Evolutionary conservation across 23 tunicate genomes (phyloP).

Genomic region (Clavelina lepadiformis): DNA sequence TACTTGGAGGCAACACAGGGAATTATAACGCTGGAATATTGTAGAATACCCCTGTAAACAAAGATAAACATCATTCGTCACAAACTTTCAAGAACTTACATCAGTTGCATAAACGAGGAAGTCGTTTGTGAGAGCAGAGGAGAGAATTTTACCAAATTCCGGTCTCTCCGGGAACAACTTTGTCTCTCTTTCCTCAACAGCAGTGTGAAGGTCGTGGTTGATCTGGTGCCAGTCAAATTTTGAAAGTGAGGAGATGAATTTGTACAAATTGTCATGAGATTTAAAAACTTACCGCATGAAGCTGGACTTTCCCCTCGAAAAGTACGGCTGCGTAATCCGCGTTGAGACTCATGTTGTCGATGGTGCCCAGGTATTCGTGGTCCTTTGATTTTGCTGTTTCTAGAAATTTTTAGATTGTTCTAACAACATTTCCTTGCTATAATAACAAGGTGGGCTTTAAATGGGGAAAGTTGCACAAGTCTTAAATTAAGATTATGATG

Average conservation of each 20-base stretch:
- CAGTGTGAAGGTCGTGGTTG: constrained; percentile 48
- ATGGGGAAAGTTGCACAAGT: not conserved
- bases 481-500: not conserved
- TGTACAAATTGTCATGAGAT: not conserved
- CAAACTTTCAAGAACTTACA: constrained; percentile 49
- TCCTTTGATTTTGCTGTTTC: constrained; percentile 50
- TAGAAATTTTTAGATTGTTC: constrained; percentile 1
- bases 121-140: constrained; percentile 73
- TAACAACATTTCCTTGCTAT: not conserved
- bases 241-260: not conserved
- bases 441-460: not conserved
- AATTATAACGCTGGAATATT: not conserved
- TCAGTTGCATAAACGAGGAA: constrained; percentile 84
- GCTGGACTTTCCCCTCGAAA: constrained; percentile 87
- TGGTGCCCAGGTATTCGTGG: constrained; percentile 82
- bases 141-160: constrained; percentile 64
- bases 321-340: constrained; percentile 84
- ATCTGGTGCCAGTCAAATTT: constrained; percentile 38
- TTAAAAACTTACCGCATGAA: constrained; percentile 64
- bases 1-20: not conserved
- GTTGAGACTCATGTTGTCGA: constrained; percentile 74
- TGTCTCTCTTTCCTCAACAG: constrained; percentile 70
- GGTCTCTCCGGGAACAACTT: constrained; percentile 82
- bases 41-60: too few species aligned
- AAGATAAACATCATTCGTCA: too few species aligned